Evolutionary conservation across 2,797 vertebrate genomes (phyloP).

Genomic region (Molossus alvarezi): DNA sequence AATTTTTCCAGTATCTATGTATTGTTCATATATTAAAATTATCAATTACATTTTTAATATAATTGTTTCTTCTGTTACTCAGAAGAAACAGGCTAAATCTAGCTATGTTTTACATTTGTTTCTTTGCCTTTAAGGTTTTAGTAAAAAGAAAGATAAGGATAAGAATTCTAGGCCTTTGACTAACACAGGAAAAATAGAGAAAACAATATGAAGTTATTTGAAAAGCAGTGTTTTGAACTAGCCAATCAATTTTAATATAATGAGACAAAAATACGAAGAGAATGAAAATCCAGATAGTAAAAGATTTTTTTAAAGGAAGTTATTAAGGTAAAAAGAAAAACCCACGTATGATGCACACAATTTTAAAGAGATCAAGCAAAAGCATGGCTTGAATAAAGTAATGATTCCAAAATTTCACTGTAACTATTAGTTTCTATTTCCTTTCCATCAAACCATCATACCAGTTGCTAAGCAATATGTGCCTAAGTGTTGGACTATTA

Average conservation of each 20-base stretch:
- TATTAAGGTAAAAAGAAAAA: slow-evolving; percentile 63
- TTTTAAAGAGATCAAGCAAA: slow-evolving; percentile 57
- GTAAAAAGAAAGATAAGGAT: not conserved
- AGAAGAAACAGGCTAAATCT: slow-evolving; percentile 11
- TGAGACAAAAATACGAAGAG: slow-evolving; percentile 28
- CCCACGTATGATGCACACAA: not conserved
- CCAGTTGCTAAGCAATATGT: slow-evolving; percentile 62
- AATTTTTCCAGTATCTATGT: not conserved
- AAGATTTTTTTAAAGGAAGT: not conserved
- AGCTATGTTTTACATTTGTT: slow-evolving; percentile 30
- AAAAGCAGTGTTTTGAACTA: slow-evolving; percentile 54
- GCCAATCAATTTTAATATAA: not conserved
- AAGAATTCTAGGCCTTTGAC: slow-evolving; percentile 5
- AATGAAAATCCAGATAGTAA: slow-evolving; percentile 39
- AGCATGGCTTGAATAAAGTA: slow-evolving; percentile 58
- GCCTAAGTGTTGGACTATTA: slow-evolving; percentile 50
- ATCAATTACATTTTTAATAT: not conserved
- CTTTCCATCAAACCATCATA: slow-evolving; percentile 66
- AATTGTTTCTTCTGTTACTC: not conserved
- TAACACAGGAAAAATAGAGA: slow-evolving; percentile 20
- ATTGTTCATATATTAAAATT: not conserved
- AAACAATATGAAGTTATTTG: slow-evolving; percentile 11
- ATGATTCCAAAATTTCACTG: slow-evolving; percentile 66
- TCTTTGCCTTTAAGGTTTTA: slow-evolving; percentile 42
- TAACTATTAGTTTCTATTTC: slow-evolving; percentile 65